These are phyloP conservation scores for Ernsta delagoae DNA, from an alignment of 2,888 invertebrate species.

Conservation along the genomic window DNA sequence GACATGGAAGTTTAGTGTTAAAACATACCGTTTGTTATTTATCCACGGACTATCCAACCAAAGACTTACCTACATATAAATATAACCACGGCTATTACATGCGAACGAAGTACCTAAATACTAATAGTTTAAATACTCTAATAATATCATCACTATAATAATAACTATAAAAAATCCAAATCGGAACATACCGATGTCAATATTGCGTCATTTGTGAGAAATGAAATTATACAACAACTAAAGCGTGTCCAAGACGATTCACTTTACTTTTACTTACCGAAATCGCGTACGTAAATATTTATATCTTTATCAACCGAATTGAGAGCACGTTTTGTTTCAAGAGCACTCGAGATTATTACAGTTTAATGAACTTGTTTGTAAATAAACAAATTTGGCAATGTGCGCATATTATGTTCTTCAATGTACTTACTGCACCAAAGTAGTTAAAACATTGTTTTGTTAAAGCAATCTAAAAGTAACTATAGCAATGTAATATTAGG, in stretches of 20 bases:
- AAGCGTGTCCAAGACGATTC: not conserved
- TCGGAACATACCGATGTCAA: not conserved
- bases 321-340: conserved; percentile 6
- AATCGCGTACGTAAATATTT: conserved; percentile 12
- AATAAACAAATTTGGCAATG: conserved; percentile 7
- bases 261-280: conserved; percentile 2
- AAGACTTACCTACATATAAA: not conserved
- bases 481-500: too few relatives aligned
- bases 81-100: not conserved
- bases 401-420: too few relatives aligned
- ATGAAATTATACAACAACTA: not conserved
- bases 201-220: not conserved
- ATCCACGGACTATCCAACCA: too few relatives aligned
- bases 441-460: too few relatives aligned
- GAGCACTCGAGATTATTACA: conserved; percentile 4
- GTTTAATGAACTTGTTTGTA: conserved; percentile 17
- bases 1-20: not conserved
- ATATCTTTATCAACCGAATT: conserved; percentile 15
- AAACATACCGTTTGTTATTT: not conserved
- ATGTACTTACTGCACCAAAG: too few relatives aligned
- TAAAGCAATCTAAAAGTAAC: too few relatives aligned
- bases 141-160: not conserved
- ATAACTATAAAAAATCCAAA: not conserved
- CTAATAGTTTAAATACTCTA: not conserved
- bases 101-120: not conserved